These are phyloP conservation scores for Carterocephalus palaemon DNA, from an alignment of 2,888 invertebrate genomes.

Conservation along the genomic window DNA sequence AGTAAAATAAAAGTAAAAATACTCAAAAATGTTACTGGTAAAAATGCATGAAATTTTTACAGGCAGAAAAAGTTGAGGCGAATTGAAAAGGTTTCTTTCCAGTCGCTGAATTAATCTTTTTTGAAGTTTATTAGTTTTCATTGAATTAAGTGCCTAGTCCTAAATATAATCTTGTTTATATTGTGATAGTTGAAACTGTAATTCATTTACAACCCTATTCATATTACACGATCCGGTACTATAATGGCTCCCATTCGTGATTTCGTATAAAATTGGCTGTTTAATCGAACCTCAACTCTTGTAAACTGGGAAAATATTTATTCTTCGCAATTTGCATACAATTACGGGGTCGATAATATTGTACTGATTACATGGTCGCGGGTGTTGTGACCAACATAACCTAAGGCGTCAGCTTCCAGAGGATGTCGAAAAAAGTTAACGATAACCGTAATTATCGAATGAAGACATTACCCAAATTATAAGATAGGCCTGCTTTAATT, in stretches of 20 bases:
- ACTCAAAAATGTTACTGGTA: too few relatives aligned
- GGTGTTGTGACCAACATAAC: slow-evolving; percentile 37
- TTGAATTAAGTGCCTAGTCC: too few relatives aligned
- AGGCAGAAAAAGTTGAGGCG: too few relatives aligned
- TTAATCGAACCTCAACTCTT: slow-evolving; percentile 44
- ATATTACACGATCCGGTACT: slow-evolving; percentile 30
- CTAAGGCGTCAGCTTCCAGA: slow-evolving; percentile 36
- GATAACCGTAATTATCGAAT: slow-evolving; percentile 6
- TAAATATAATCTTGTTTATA: too few relatives aligned
- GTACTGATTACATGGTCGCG: slow-evolving; percentile 61
- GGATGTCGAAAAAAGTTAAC: slow-evolving; percentile 13
- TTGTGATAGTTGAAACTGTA: too few relatives aligned
- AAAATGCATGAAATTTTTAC: too few relatives aligned
- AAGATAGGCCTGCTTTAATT: too few relatives aligned
- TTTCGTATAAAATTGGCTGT: slow-evolving; percentile 45
- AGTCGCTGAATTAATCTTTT: too few relatives aligned
- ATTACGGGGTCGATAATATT: slow-evolving; percentile 52
- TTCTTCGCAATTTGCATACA: slow-evolving; percentile 58
- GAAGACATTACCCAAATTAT: slow-evolving; percentile 15
- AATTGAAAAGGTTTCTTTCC: too few relatives aligned
- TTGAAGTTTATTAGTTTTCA: too few relatives aligned
- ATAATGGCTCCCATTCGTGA: slow-evolving; percentile 32
- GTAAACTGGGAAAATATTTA: slow-evolving; percentile 59
- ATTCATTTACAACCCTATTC: slow-evolving; percentile 31
- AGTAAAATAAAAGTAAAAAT: too few relatives aligned